Evolutionary conservation across 1,140 invertebrate genomes (phyloP), one percentile per base, ranked within the genome.

Genomic region (Diorhabda sublineata): DNA sequence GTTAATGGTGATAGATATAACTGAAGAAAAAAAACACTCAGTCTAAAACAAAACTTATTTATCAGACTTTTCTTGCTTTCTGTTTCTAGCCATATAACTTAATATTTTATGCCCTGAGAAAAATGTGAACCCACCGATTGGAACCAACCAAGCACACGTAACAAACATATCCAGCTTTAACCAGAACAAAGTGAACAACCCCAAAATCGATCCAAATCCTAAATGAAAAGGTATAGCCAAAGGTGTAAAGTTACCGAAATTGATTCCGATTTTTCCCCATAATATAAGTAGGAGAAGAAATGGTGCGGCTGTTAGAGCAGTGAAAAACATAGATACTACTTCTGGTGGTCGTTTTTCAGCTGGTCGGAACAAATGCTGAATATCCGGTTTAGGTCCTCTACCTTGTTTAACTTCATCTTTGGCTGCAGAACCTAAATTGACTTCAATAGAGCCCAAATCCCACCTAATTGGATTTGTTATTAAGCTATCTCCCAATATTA

Each of bases 161-260:
- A 91, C 87, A 83, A 99, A 99, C 97, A 99, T 99, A 76, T 96
- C 91, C 68, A 98, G 83, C 78, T 92, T 85, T 61, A 96, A 80
- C 95, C 96, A 99, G 82, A 98, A 97, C 72, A 92, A 82, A 61
- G 88, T 90, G 82, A 97, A 98, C 44, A 98, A 85, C 4, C 83
- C 86, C 77, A 98, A 92, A 60, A 97, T 96, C 64, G 86, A 91
- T 90, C 84, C 74, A 84, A 87, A 86, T 69, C 94, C 92, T 2
- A 90, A 66, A 83, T 98, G 96, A 84, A 98, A 99, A 57, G 91
- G 85, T 64, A 98, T 76, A 3, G 94, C 91, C 80, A 90, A 88
- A 66, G 92, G 81, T 2, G 91, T 90, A 77, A 98, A 93, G 80
- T 92, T 92, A 5, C 88, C 88, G 57, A 98, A 85, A 82, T 99